Evolutionary conservation across 1,140 invertebrate species (phyloP), one percentile per base, ranked within the genome.

Genomic region (Acromyrmex echinatior): DNA sequence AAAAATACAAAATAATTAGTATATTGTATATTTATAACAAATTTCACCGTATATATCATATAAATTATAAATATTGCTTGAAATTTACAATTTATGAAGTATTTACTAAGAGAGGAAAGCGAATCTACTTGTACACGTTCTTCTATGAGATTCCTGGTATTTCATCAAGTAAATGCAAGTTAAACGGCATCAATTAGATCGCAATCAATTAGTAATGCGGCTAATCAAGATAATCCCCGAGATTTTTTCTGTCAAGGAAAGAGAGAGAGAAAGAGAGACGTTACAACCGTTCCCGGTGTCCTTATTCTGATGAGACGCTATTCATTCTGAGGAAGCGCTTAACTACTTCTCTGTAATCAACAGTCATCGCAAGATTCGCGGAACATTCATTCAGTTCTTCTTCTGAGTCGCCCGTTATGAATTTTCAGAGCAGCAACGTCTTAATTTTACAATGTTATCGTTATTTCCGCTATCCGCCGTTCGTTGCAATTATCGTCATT

Each of bases 401-500:
- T n/a, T 10, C 28, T 18, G 49, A 80, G 28, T 21, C 56, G n/a
- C n/a, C 39, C 53, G 68, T 31, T 76, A 49, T 21, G 9, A 16
- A 71, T 76, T n/a, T 58, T 18, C 28, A 71, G 49, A 25, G 39
- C 16, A 12, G 70, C 56, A 16, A 84, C 35, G 56, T 76, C 70
- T 84, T 45, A n/a, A 62, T 62, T 84, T 76, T 63, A 74, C 80
- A 62, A 62, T 28, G 56, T 84, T 84, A 51, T 76, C 56, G 80
- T 76, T 35, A 68, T 49, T 81, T 81, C 21, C 65, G 49, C 31
- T 51, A 76, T 35, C 70, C 21, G 10, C 35, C 45, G 80, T 51
- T 76, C 56, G n/a, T 84, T 14, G 70, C 80, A 84, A 84, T 84
- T 84, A 84, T 84, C 70, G 56, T 62, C 45, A 84, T 82, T 74